Evolutionary conservation across 1,140 invertebrate species (phyloP), one percentile per base, ranked within the genome.

Genomic region (Orchesella cincta): DNA sequence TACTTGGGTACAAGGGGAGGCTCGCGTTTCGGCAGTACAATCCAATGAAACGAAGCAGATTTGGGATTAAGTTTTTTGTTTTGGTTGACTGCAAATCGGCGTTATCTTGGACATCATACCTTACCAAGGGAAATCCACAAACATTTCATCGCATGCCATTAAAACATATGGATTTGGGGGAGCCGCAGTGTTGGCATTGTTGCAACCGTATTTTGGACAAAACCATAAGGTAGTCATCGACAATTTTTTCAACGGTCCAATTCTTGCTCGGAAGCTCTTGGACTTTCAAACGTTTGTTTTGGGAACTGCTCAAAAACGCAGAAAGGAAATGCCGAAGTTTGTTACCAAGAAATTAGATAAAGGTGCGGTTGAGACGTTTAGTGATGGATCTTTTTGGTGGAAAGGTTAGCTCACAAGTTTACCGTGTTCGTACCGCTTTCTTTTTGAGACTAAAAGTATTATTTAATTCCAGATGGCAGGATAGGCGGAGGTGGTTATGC

Each of bases 11-110:
- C 67, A 80, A 83, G 80, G 85, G 85, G 16, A 74, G 85, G 14
- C 73, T 86, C 29, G 51, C 46, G 23, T 84, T 86, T 71, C 83
- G 82, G 36, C 84, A 86, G 76, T 87, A 86, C 78, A 85, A 86
- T 29, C 83, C 84, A n/a, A 82, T 82, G 31, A 86, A 86, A 79
- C 78, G 80, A 51, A 80, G 84, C 72, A 82, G 83, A 74, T 86
- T 84, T 80, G 83, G 85, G 14, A 79, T 86, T 28, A 86, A 85
- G 81, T 70, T 84, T 33, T 86, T 82, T 76, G 84, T 83, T 76
- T 77, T 87, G 16, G 83, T 67, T 64, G 80, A 52, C 72, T 78
- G 73, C 81, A 83, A 26, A 62, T 83, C 82, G 20, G 79, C 78
- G 26, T 80, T 74, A 75, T 84, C 26, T 81, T 82, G n/a, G 78